Percentiles rank a stretch among this genome's conserved stretches.
These are phyloP conservation scores for Acanthochromis polyacanthus DNA, from an alignment of 2,113 vertebrate species.

Conservation along the genomic window DNA sequence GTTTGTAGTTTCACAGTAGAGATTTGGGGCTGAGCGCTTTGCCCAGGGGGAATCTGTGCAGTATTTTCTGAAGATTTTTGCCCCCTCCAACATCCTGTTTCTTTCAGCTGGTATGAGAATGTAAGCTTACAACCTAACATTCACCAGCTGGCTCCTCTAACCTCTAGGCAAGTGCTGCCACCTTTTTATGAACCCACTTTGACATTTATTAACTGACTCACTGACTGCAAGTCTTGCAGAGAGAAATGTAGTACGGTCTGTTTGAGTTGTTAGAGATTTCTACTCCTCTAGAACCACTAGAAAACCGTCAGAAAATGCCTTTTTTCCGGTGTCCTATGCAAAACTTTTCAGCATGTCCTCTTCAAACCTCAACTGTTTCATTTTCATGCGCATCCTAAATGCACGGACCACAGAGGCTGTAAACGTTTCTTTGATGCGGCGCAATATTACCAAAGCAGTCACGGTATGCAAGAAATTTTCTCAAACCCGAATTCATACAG, in stretches of 20 bases:
- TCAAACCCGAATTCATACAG: conserved; percentile 25
- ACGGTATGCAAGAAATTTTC: neutral
- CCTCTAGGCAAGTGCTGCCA: conserved; percentile 58
- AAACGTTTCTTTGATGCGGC: conserved; percentile 34
- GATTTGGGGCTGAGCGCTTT: conserved; percentile 5
- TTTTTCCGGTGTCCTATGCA: neutral
- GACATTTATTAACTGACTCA: conserved; percentile 64
- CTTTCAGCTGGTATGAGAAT: conserved; percentile 35
- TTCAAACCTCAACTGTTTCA: conserved; percentile 39
- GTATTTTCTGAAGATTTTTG: conserved; percentile 16
- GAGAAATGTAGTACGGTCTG: conserved; percentile 21
- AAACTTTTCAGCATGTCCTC: conserved; percentile 39
- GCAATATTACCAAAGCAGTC: conserved; percentile 44
- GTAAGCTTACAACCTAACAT: conserved; percentile 37
- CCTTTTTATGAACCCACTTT: conserved; percentile 65
- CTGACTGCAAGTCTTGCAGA: conserved; percentile 43
- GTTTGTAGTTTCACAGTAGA: conserved; percentile 24
- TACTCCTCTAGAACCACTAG: neutral
- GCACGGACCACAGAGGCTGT: conserved; percentile 12
- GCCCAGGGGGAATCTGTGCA: neutral
- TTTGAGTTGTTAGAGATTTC: conserved; percentile 30
- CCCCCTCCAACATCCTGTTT: conserved; percentile 33
- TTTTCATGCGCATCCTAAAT: conserved; percentile 29
- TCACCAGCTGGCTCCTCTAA: conserved; percentile 42
- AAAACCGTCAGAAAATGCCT: neutral